phyloP scores from a whole-genome alignment of 35 echinoderm and acorn worm species.

The Apostichopus californicus region DNA sequence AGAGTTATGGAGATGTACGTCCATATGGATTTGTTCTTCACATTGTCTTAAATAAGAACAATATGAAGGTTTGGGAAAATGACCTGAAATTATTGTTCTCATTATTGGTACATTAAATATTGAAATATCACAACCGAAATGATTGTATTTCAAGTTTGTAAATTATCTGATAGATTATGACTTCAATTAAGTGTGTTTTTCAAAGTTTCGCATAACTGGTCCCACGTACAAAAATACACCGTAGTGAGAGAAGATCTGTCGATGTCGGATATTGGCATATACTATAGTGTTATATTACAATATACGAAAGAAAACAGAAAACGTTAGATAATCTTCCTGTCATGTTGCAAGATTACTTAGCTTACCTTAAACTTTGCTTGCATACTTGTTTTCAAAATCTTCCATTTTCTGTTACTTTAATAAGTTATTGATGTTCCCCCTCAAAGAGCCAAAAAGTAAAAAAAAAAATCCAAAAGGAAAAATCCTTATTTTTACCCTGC shows the following conservation, averaged over 20 bases:
- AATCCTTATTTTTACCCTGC: no score
- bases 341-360: no score
- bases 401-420: no score
- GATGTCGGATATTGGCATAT: background rate
- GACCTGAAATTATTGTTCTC: background rate
- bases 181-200: background rate
- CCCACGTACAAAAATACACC: background rate
- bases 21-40: background rate
- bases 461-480: no score
- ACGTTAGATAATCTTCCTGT: no score
- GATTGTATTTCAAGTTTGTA: background rate
- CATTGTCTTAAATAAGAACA: background rate
- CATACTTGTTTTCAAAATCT: no score
- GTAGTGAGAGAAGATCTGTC: background rate
- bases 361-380: no score
- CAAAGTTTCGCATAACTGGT: background rate
- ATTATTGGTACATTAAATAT: background rate
- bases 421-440: no score
- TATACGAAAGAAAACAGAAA: background rate
- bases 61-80: background rate
- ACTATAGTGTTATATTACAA: background rate
- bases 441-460: no score
- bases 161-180: background rate
- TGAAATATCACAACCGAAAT: background rate
- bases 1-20: background rate